Conservation (phyloP, 2,888 invertebrate genomes). For the Rosalia funebris region DNA sequence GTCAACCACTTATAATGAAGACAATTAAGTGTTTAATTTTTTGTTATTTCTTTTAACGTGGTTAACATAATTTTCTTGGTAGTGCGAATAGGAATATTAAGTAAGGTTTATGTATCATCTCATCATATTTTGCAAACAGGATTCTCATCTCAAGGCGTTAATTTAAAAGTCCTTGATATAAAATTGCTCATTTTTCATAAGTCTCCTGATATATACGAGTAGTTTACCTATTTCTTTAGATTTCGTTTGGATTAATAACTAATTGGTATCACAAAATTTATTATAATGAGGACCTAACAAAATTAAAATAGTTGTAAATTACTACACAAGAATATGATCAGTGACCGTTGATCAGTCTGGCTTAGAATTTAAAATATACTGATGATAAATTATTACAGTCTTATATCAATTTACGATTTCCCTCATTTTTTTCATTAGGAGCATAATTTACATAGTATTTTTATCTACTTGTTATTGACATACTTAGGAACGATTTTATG, state of each 20-base stretch:
- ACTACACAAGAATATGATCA: too few species aligned
- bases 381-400: conserved; percentile 1
- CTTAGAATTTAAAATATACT: background rate
- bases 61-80: too few species aligned
- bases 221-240: too few species aligned
- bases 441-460: background rate
- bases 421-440: background rate
- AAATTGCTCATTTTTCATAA: background rate
- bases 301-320: too few species aligned
- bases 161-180: background rate
- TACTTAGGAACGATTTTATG: conserved; percentile 7
- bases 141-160: background rate
- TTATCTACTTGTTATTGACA: background rate
- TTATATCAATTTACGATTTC: background rate
- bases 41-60: too few species aligned
- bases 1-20: too few species aligned
- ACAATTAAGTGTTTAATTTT: too few species aligned
- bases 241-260: too few species aligned
- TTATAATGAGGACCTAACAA: too few species aligned
- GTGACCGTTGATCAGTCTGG: too few species aligned
- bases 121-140: background rate
- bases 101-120: background rate
- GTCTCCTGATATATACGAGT: background rate
- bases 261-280: too few species aligned
- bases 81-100: too few species aligned